Evolutionary conservation across 2,113 vertebrate genomes (phyloP).

Genomic region (Pterocles orientalis): DNA sequence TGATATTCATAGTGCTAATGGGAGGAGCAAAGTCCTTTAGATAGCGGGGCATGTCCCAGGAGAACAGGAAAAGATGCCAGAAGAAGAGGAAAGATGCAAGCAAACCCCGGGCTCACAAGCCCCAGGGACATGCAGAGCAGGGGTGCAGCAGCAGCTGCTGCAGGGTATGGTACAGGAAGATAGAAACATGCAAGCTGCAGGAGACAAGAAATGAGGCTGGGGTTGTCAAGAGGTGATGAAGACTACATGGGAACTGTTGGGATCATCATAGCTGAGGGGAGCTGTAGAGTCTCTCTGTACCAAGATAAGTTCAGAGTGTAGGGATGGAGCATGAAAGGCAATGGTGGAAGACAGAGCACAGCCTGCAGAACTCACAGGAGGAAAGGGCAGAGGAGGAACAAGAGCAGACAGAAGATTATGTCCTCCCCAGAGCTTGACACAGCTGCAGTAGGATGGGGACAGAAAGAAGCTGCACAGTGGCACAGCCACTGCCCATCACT

Average conservation of each 20-base stretch:
- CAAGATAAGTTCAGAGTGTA: neutral
- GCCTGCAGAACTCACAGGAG: neutral
- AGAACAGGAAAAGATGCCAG: neutral
- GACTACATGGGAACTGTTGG: neutral
- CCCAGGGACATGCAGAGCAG: neutral
- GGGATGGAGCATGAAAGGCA: neutral
- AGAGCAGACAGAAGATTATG: neutral
- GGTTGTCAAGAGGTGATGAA: neutral
- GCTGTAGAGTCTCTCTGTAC: neutral
- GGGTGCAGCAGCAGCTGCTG: rapidly evolving
- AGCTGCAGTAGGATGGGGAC: neutral
- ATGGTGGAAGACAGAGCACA: rapidly evolving
- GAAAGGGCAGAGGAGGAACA: neutral
- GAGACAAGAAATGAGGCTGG: neutral
- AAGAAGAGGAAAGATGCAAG: neutral
- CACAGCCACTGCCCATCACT: neutral
- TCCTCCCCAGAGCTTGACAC: neutral
- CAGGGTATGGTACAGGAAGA: neutral
- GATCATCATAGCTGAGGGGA: neutral
- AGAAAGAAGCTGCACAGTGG: neutral
- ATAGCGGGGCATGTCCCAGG: rapidly evolving
- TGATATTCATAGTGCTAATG: neutral
- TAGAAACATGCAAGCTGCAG: neutral
- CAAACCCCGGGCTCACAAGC: neutral
- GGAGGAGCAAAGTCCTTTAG: neutral